Evolutionary conservation across 2,113 vertebrate genomes (phyloP).

Genomic region (Hassar affinis): DNA sequence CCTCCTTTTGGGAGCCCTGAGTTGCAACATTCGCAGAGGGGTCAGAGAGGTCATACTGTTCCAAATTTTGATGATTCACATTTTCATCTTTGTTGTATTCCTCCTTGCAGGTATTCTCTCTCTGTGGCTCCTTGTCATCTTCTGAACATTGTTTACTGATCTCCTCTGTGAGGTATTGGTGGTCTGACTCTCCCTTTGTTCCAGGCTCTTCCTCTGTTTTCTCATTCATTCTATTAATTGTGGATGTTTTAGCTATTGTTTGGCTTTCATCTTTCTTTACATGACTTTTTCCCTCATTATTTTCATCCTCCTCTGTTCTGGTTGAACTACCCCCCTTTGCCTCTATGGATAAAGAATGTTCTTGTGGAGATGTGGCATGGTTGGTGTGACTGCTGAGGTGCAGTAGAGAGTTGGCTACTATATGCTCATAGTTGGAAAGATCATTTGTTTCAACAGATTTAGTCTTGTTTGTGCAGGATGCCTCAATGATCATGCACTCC

Average conservation of each 20-base stretch:
- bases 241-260: constrained; percentile 24
- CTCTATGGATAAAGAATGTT: constrained; percentile 59
- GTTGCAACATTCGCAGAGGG: constrained; percentile 61
- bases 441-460: constrained; percentile 62
- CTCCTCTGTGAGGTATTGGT: constrained; percentile 52
- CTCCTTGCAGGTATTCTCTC: constrained; percentile 61
- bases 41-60: not conserved
- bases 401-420: constrained; percentile 85
- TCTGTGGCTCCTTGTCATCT: constrained; percentile 53
- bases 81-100: constrained; percentile 63
- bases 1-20: constrained; percentile 66
- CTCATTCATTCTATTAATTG: constrained; percentile 62
- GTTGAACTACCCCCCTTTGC: constrained; percentile 47
- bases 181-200: constrained; percentile 53
- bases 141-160: constrained; percentile 46
- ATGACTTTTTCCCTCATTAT: constrained; percentile 55
- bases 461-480: constrained; percentile 50
- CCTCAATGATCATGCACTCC: constrained; percentile 70
- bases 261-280: constrained; percentile 30
- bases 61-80: constrained; percentile 48
- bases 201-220: constrained; percentile 61
- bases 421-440: constrained; percentile 80
- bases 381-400: constrained; percentile 80
- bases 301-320: constrained; percentile 54
- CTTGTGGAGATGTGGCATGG: constrained; percentile 31